Evolutionary conservation across 2,113 vertebrate species (phyloP).

Genomic region (Tachysurus vachellii): DNA sequence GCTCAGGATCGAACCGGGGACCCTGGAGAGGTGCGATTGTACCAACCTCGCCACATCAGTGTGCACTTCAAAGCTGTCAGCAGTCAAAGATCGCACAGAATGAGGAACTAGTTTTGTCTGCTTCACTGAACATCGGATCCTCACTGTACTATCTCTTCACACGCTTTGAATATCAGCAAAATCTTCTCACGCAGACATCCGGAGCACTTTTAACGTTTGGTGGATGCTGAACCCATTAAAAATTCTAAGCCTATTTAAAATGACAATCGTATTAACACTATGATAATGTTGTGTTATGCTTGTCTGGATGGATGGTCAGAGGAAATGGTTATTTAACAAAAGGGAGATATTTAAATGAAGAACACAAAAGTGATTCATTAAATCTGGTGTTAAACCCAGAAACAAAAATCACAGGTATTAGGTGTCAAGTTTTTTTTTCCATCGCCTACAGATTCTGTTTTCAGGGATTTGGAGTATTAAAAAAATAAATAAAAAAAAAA

Average conservation of each 20-base stretch:
- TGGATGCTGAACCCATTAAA: background rate
- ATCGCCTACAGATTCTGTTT: background rate
- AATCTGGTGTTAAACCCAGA: background rate
- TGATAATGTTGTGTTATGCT: background rate
- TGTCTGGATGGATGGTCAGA: background rate
- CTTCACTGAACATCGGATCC: background rate
- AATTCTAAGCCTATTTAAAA: background rate
- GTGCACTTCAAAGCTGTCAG: background rate
- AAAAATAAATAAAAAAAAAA: background rate
- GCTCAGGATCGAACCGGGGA: background rate
- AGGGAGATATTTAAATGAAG: too few relatives aligned
- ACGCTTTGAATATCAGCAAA: background rate
- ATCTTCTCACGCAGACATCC: background rate
- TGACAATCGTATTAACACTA: background rate
- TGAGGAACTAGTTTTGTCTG: background rate
- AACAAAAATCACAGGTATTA: background rate
- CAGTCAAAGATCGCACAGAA: background rate
- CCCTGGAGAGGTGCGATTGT: background rate
- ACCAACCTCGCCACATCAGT: background rate
- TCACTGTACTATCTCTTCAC: background rate
- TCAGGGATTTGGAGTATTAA: background rate
- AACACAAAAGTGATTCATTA: background rate
- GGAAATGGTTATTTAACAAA: background rate
- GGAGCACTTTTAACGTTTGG: background rate
- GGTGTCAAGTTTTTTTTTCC: too few relatives aligned